A percentile compares a stretch with the other conserved stretches of the same genome.
Conservation (phyloP, 1,140 invertebrate species). For the Pseudomyrmex cubaensis region DNA sequence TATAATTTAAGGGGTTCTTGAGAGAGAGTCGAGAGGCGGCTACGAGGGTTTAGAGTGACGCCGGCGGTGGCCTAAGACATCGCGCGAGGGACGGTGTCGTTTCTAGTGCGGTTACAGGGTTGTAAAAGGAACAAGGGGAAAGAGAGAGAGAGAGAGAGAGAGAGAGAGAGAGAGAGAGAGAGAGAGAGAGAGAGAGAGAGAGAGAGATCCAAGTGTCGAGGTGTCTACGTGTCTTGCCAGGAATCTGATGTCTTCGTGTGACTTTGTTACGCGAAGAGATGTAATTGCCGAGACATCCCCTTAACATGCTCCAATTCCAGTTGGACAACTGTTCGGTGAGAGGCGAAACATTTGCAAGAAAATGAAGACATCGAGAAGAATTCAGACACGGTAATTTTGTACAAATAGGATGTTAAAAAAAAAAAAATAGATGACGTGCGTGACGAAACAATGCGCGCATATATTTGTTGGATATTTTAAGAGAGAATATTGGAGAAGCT, state of each 20-base stretch:
- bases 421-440: too few relatives aligned
- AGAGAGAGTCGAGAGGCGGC: slow-evolving; percentile 44
- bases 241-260: slow-evolving; percentile 26
- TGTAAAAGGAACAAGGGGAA: slow-evolving; percentile 16
- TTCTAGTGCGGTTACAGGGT: slow-evolving; percentile 39
- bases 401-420: too few relatives aligned
- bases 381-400: too few relatives aligned
- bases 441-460: too few relatives aligned
- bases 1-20: slow-evolving; percentile 77
- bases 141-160: background rate
- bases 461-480: too few relatives aligned
- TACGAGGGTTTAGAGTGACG: slow-evolving; percentile 38
- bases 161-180: background rate
- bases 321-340: background rate
- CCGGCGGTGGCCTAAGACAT: slow-evolving; percentile 32
- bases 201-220: slow-evolving; percentile 43
- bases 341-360: background rate
- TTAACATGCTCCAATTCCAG: slow-evolving; percentile 10
- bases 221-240: slow-evolving; percentile 45
- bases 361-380: background rate
- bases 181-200: slow-evolving; percentile 12
- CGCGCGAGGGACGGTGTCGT: slow-evolving; percentile 29
- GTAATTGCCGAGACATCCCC: slow-evolving; percentile 17
- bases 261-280: slow-evolving; percentile 29
- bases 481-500: too few relatives aligned